Conservation (phyloP, 2,888 invertebrate species). For the Ornithoptera alexandrae region DNA sequence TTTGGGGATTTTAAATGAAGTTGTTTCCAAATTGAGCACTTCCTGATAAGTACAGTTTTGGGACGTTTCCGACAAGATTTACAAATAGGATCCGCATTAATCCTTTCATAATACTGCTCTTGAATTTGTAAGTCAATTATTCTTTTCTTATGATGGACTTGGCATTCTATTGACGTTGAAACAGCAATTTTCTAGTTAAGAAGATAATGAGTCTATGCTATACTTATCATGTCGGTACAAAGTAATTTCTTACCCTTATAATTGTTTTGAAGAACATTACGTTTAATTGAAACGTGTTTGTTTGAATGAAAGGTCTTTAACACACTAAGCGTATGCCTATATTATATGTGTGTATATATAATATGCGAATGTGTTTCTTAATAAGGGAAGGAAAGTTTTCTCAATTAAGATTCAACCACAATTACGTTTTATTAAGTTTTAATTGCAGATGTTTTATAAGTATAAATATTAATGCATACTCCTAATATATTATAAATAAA, state of each 20-base stretch:
- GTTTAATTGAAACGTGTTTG: conserved; percentile 4
- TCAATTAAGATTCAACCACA: background rate
- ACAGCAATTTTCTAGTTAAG: conserved; percentile 27
- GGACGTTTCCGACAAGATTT: conserved; percentile 18
- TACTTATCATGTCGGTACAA: conserved; percentile 3
- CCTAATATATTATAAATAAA: no score
- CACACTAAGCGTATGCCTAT: background rate
- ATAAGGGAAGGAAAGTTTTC: background rate
- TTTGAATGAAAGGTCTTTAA: conserved; percentile 19
- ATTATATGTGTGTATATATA: background rate
- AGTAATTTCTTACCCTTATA: conserved; percentile 1
- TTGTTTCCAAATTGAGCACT: conserved; percentile 3
- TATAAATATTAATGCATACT: no score
- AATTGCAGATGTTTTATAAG: no score
- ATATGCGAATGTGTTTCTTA: background rate
- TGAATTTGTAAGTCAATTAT: conserved; percentile 28
- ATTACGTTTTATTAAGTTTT: background rate
- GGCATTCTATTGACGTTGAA: conserved; percentile 20
- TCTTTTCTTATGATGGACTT: conserved; percentile 28
- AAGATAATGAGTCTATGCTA: conserved; percentile 14
- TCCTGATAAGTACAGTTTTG: conserved; percentile 4
- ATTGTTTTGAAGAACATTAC: conserved; percentile 14
- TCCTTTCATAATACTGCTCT: conserved; percentile 26
- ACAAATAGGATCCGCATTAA: conserved; percentile 15
- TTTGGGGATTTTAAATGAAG: background rate